These are phyloP conservation scores for Nesometra sesokonis DNA, from an alignment of 35 echinoderm and acorn worm genomes.

Conservation along the genomic window DNA sequence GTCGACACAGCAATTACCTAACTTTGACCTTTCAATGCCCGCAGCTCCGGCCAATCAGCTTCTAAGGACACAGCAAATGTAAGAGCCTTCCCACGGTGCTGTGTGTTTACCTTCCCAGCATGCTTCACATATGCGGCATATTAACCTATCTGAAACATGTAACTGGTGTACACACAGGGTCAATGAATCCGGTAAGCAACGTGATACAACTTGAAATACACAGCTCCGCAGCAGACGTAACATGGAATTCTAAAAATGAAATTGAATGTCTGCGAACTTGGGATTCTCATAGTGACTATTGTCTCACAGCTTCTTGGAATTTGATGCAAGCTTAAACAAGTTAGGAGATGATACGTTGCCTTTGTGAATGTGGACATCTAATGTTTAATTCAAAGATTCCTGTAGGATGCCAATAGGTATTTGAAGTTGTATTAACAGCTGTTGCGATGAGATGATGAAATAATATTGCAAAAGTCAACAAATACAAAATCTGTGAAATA, in stretches of 20 bases:
- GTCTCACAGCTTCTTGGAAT: not conserved
- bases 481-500: not conserved
- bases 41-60: not conserved
- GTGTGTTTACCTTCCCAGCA: not conserved
- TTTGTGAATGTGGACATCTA: not conserved
- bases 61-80: not conserved
- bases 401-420: not conserved
- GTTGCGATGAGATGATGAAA: not conserved
- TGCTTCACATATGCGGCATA: not conserved
- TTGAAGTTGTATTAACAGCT: not conserved
- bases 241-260: not conserved
- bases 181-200: not conserved
- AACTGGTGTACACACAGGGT: not conserved
- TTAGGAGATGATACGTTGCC: too few relatives aligned
- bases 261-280: not conserved
- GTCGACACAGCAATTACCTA: not conserved
- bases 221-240: too few relatives aligned
- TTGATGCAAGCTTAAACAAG: not conserved
- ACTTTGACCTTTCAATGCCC: not conserved
- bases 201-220: too few relatives aligned
- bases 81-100: not conserved
- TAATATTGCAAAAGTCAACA: not conserved
- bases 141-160: not conserved
- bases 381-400: not conserved
- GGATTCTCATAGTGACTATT: not conserved